These are phyloP conservation scores for Sphinx pinastri DNA, from an alignment of 2,888 invertebrate species.

Conservation along the genomic window DNA sequence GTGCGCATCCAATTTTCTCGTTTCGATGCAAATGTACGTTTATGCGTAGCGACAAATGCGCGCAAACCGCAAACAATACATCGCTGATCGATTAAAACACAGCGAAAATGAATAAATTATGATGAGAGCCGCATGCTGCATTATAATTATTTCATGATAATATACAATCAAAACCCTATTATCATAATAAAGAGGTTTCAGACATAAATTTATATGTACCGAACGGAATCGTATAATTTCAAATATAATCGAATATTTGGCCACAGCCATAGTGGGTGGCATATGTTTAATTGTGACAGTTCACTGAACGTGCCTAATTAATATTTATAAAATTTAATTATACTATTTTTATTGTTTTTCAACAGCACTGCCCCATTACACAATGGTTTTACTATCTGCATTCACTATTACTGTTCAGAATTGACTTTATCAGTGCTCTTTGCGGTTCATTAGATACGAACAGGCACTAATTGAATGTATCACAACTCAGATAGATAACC, in stretches of 20 bases:
- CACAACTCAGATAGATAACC: constrained; percentile 1
- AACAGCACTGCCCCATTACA: neutral
- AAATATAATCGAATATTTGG: constrained; percentile 40
- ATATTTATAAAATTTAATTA: neutral
- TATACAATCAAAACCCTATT: constrained; percentile 49
- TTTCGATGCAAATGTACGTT: constrained; percentile 59
- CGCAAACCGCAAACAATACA: constrained; percentile 57
- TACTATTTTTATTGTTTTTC: neutral
- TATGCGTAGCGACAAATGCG: constrained; percentile 50
- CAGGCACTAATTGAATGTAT: constrained; percentile 8
- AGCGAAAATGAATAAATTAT: constrained; percentile 71
- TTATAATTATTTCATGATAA: constrained; percentile 62
- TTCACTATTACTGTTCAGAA: neutral
- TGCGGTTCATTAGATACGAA: constrained; percentile 3
- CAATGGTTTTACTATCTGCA: neutral
- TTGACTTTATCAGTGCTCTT: neutral
- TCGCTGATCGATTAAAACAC: constrained; percentile 65
- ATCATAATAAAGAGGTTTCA: constrained; percentile 46
- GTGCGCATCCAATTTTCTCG: constrained; percentile 45
- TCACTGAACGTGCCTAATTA: neutral
- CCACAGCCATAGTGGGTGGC: constrained; percentile 29
- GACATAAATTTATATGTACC: constrained; percentile 36
- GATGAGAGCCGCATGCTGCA: constrained; percentile 48
- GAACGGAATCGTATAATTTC: constrained; percentile 34
- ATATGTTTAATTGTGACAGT: neutral